Percentiles rank a stretch among this genome's conserved stretches.
Evolutionary conservation across 2,888 invertebrate genomes (phyloP).

Genomic region (Cyaniris semiargus): DNA sequence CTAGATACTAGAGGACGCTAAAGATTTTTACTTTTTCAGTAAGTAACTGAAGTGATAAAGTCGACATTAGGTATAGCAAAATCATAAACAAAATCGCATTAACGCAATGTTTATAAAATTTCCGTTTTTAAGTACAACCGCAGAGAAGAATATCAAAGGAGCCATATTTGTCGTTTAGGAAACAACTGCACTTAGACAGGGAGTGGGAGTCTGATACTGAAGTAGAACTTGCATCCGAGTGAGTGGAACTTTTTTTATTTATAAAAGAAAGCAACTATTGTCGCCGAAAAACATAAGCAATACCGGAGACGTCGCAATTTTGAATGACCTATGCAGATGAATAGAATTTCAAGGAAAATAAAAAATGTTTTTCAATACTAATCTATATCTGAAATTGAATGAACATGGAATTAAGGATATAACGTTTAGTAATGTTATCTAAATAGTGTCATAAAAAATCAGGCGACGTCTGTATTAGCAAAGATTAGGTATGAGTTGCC

Average conservation of each 20-base stretch:
- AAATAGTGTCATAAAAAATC: neutral
- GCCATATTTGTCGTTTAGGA: constrained; percentile 61
- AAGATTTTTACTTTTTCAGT: neutral
- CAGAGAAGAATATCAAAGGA: constrained; percentile 51
- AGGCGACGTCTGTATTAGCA: neutral
- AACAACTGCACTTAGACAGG: constrained; percentile 58
- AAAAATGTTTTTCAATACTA: neutral
- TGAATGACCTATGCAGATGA: too few relatives aligned
- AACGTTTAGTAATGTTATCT: neutral
- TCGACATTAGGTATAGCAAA: too few relatives aligned
- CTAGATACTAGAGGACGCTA: neutral
- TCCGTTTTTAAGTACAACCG: constrained; percentile 43
- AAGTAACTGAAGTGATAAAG: too few relatives aligned
- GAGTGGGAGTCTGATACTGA: constrained; percentile 71
- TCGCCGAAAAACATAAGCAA: too few relatives aligned
- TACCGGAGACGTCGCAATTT: too few relatives aligned
- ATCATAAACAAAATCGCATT: too few relatives aligned
- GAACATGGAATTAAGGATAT: neutral
- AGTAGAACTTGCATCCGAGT: constrained; percentile 64
- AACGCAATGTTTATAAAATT: neutral
- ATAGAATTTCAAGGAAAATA: neutral
- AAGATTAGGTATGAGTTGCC: neutral
- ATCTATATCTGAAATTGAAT: neutral
- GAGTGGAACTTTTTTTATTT: constrained; percentile 28
- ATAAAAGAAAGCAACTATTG: too few relatives aligned